These are phyloP conservation scores for Homarus gammarus DNA, from an alignment of 2,888 invertebrate genomes.

Conservation along the genomic window DNA sequence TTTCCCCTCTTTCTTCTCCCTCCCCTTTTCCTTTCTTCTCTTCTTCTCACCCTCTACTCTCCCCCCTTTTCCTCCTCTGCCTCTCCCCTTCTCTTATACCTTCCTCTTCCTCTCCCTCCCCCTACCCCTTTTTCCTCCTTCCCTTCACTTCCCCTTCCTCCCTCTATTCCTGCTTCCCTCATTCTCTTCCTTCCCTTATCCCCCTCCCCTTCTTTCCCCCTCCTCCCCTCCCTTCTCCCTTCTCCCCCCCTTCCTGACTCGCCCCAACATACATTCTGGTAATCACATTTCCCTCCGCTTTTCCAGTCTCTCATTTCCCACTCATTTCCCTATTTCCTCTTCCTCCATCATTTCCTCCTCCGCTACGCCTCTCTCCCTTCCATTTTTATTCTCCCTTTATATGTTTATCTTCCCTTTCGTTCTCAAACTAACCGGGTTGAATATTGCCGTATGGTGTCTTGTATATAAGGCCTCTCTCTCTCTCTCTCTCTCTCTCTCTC, in stretches of 20 bases:
- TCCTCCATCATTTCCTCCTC: background rate
- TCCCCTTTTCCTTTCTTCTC: slow-evolving; percentile 13
- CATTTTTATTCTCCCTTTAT: background rate
- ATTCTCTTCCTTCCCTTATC: background rate
- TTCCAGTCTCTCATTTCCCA: background rate
- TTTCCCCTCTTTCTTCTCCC: slow-evolving; percentile 8
- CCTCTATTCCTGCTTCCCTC: background rate
- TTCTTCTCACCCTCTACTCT: too few species aligned
- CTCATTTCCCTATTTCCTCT: background rate
- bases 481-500: too few species aligned
- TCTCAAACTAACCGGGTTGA: too few species aligned
- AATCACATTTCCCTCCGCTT: background rate
- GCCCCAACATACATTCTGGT: background rate
- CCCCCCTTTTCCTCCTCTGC: too few species aligned
- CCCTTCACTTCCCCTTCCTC: background rate
- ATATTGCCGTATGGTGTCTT: too few species aligned
- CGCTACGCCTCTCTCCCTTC: background rate
- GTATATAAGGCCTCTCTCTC: too few species aligned
- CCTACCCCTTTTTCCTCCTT: background rate
- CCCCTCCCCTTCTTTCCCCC: background rate
- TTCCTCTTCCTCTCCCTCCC: background rate
- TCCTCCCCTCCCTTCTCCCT: background rate
- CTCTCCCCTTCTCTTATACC: too few species aligned
- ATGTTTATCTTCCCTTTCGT: background rate
- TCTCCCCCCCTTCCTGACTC: slow-evolving; percentile 1